These are phyloP conservation scores for Gadopsis bispinosus DNA, from an alignment of 2,797 vertebrate species.

Conservation along the genomic window DNA sequence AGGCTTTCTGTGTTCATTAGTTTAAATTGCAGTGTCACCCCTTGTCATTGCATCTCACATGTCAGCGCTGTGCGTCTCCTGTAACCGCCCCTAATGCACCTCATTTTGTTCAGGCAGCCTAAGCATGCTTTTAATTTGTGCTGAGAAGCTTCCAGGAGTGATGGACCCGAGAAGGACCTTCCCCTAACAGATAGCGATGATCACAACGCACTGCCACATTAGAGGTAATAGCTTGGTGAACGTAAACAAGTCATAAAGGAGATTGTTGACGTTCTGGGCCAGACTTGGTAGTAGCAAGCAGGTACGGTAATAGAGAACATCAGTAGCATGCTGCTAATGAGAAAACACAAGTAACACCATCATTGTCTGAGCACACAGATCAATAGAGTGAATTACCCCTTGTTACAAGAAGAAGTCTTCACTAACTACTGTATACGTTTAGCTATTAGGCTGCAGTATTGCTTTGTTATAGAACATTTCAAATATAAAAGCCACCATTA, in stretches of 20 bases:
- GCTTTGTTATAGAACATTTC: constrained; percentile 3
- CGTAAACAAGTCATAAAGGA: constrained; percentile 73
- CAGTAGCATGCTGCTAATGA: constrained; percentile 60
- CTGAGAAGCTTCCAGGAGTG: constrained; percentile 41
- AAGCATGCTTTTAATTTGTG: constrained; percentile 54
- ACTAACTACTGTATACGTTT: constrained; percentile 49
- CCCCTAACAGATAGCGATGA: constrained; percentile 58
- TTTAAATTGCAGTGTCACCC: neutral
- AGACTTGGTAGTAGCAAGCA: constrained; percentile 19
- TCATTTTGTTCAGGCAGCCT: constrained; percentile 36
- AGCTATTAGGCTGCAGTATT: constrained; percentile 28
- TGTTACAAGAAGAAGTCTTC: constrained; percentile 48
- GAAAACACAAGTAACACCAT: constrained; percentile 64
- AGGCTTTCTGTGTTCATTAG: constrained; percentile 26
- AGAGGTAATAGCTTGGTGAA: constrained; percentile 60
- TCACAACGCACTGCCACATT: constrained; percentile 51
- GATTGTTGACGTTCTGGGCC: constrained; percentile 52
- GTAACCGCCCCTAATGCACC: constrained; percentile 12
- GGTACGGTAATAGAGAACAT: constrained; percentile 59
- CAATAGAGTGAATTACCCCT: constrained; percentile 67
- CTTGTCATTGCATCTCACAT: neutral
- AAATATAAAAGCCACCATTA: constrained; percentile 28
- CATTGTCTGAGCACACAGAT: constrained; percentile 64
- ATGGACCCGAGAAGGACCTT: constrained; percentile 48
- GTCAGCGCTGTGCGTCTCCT: neutral